Conservation (phyloP, 2,888 invertebrate species). For the Saturnia pavonia region DNA sequence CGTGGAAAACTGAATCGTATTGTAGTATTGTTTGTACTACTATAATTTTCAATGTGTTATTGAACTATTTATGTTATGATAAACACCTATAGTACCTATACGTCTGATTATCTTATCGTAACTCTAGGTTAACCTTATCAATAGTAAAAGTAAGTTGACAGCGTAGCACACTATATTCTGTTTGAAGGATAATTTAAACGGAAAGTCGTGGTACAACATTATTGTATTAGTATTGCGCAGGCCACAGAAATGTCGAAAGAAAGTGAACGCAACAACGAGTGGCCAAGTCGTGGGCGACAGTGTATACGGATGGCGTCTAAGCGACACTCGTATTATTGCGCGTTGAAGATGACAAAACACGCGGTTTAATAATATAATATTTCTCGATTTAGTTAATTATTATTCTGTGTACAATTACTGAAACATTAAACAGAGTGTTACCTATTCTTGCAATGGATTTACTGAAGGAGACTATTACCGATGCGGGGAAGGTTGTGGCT, state of each 20-base stretch:
- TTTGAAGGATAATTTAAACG: slow-evolving; percentile 19
- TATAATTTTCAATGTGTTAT: not conserved
- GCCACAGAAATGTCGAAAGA: slow-evolving; percentile 72
- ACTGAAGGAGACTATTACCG: slow-evolving; percentile 54
- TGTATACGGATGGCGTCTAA: slow-evolving; percentile 42
- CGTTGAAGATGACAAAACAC: slow-evolving; percentile 23
- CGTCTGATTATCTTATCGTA: slow-evolving; percentile 4
- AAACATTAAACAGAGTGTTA: not conserved
- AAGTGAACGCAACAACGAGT: slow-evolving; percentile 65
- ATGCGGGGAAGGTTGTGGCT: slow-evolving; percentile 45
- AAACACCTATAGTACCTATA: not conserved
- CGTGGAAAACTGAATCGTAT: not conserved
- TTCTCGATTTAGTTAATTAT: slow-evolving; percentile 12
- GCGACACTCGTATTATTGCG: slow-evolving; percentile 33
- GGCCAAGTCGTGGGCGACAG: slow-evolving; percentile 38
- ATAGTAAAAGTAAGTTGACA: slow-evolving; percentile 7
- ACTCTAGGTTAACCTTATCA: slow-evolving; percentile 4
- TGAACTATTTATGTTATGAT: not conserved
- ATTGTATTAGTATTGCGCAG: slow-evolving; percentile 54
- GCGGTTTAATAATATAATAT: not conserved
- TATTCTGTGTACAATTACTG: slow-evolving; percentile 3
- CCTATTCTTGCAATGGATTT: slow-evolving; percentile 54
- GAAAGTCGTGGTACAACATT: slow-evolving; percentile 33
- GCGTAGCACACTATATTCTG: not conserved
- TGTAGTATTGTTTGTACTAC: not conserved